Base-by-base conservation (phyloP, 2,113 vertebrate genomes). In the Corythoichthys intestinalis region DNA sequence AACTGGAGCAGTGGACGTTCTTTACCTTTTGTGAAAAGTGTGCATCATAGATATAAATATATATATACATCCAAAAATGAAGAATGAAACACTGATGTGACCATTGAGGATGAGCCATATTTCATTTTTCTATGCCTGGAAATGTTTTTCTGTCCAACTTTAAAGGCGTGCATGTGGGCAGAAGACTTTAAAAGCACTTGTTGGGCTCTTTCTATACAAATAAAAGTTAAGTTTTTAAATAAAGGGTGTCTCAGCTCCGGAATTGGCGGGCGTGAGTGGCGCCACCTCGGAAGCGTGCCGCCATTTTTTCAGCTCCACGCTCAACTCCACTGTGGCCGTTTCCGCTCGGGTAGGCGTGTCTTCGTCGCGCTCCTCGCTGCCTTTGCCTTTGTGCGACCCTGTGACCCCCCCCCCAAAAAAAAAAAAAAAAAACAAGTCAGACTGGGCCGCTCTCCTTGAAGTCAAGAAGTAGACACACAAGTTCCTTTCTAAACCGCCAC, bases 301-400 rank as follows among this genome's bases (percentile, higher is more conserved):
- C 91, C 87, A 93, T 65, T 91, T 93, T 35, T 75, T 67, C 53
- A 96, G 79, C 73, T 91, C 87, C 68, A 97, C 52, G 14, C 87
- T 90, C 49, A 97, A 77, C 10, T 92, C 92, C 76, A 95, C 90
- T 0, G 89, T 92, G 69, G 94, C 73, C 0, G 91, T 87, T 54
- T 85, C 82, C 0, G 59, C 77, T 17, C 41, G 85, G 54, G 56
- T 48, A 1, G 53, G 41, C 0, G 0, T 15, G 2, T 54, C 56
- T 7, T 6, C 14, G 1, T n/a, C 59, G 1, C 0, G 34, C 20
- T 75, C 74, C 67, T 59, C 7, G 39, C 78, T 75, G 85, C 0
- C 54, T 57, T 78, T 85, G 7, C 15, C 71, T 83, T 86, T 93
- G 2, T 85, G 46, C 1, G 5, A 12, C 2, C 62, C 62, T 64